These are phyloP conservation scores for Myopa tessellatipennis DNA, from an alignment of 2,888 invertebrate genomes.

Conservation along the genomic window DNA sequence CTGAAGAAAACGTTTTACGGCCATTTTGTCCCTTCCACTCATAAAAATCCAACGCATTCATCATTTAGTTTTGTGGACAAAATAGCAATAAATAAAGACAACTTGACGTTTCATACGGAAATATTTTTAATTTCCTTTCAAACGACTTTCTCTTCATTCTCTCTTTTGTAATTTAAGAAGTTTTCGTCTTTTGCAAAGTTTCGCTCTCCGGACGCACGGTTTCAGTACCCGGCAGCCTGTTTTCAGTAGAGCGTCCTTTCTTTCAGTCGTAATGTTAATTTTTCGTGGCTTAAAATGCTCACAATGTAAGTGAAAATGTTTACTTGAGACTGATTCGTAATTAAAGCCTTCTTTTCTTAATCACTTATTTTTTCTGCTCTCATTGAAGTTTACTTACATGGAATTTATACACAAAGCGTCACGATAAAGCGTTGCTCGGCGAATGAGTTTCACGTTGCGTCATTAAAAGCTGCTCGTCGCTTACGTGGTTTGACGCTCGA, in stretches of 20 bases:
- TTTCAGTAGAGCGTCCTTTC: no score
- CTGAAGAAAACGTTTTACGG: neutral
- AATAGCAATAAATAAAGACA: neutral
- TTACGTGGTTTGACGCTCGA: no score
- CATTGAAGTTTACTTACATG: neutral
- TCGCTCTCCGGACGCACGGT: no score
- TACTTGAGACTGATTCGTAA: no score
- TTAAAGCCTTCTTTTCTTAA: no score
- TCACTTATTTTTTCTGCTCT: neutral
- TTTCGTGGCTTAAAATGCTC: no score
- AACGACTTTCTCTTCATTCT: neutral
- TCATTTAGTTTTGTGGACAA: constrained; percentile 1
- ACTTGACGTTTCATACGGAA: neutral
- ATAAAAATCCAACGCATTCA: constrained; percentile 17
- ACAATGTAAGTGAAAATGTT: no score
- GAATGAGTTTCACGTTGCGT: no score
- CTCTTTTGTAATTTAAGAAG: neutral
- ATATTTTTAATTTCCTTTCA: neutral
- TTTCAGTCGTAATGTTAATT: no score
- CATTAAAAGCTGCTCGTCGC: no score
- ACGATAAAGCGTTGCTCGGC: neutral
- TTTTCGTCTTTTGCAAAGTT: no score
- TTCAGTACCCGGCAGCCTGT: no score
- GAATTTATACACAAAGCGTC: neutral
- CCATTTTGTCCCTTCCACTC: neutral